A percentile compares a stretch with the other conserved stretches of the same genome.
Evolutionary conservation across 2,113 vertebrate genomes (phyloP).

Genomic region (Neotoma lepida): DNA sequence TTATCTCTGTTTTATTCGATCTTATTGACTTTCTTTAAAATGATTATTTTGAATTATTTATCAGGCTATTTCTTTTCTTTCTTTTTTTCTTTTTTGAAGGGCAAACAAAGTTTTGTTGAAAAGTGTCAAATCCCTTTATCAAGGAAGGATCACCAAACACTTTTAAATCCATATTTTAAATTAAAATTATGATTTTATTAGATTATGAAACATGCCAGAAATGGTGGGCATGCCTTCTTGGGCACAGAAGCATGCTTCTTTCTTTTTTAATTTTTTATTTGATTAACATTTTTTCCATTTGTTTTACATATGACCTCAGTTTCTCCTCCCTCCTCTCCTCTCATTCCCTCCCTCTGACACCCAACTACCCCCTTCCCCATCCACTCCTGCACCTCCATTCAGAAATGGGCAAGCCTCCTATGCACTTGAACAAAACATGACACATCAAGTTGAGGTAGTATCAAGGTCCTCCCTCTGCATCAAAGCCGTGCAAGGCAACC

Average conservation of each 20-base stretch:
- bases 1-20: neutral
- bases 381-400: too few relatives aligned
- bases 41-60: neutral
- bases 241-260: neutral
- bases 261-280: too few relatives aligned
- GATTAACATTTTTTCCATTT: too few relatives aligned
- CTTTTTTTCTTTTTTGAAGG: neutral
- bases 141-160: neutral
- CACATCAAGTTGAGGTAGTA: too few relatives aligned
- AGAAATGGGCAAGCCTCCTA: too few relatives aligned
- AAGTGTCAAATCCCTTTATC: neutral
- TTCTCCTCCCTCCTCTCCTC: too few relatives aligned
- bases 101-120: neutral
- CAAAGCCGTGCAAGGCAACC: too few relatives aligned
- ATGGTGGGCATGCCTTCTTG: neutral
- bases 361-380: fast-evolving
- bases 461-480: too few relatives aligned
- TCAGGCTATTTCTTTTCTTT: neutral
- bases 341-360: too few relatives aligned
- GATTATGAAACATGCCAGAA: neutral
- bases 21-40: neutral
- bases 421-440: too few relatives aligned
- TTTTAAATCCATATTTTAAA: neutral
- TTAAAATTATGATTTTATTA: neutral
- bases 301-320: too few relatives aligned